These are phyloP conservation scores for Schlechtendalia chinensis DNA, from an alignment of 1,140 invertebrate genomes.

Conservation along the genomic window DNA sequence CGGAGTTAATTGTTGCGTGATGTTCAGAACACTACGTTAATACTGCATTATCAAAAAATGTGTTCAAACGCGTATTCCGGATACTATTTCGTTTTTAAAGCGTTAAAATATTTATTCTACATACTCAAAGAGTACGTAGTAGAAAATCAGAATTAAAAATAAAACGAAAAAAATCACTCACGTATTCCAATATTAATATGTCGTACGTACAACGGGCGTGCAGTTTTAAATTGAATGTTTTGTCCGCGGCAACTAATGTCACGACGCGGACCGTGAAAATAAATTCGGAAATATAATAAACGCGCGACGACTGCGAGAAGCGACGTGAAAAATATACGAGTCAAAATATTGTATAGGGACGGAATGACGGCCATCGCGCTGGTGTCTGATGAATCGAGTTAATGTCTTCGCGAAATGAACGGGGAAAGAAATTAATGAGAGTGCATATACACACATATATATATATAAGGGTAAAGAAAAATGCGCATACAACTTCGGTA, in stretches of 20 bases:
- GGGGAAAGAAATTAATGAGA: constrained; percentile 39
- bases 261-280: not conserved
- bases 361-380: not conserved
- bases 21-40: too few species aligned
- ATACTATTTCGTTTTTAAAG: too few species aligned
- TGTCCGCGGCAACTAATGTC: constrained; percentile 1
- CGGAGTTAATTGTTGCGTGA: too few species aligned
- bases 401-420: constrained; percentile 27
- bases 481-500: not conserved
- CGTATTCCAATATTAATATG: not conserved
- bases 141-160: too few species aligned
- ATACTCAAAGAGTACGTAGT: too few species aligned
- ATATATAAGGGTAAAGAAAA: constrained; percentile 12
- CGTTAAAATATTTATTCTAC: too few species aligned
- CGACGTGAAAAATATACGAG: constrained; percentile 45
- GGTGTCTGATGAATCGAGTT: constrained; percentile 39
- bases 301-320: not conserved
- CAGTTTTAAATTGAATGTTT: too few species aligned
- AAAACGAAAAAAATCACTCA: too few species aligned
- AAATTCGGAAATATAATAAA: not conserved
- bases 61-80: too few species aligned
- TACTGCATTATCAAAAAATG: too few species aligned
- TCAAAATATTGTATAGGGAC: constrained; percentile 32
- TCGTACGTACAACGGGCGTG: not conserved
- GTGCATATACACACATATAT: not conserved